Evolutionary conservation across 2,888 invertebrate genomes (phyloP), one percentile per base, ranked within the genome.

Genomic region (Nebria brevicollis): DNA sequence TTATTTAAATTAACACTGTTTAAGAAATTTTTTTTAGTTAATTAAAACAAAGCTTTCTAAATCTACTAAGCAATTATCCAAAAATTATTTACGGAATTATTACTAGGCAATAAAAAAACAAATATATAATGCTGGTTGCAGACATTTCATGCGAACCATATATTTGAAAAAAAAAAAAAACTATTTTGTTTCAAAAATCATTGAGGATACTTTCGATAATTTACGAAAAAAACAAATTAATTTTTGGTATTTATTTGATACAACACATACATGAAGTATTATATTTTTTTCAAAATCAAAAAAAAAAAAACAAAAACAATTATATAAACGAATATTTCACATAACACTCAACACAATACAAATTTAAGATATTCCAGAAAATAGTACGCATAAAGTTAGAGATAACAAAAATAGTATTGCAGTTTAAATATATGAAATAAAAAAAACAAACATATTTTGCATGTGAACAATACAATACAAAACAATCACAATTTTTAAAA

Each of bases 181-280:
- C n/a, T n/a, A n/a, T n/a, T n/a, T n/a, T n/a, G n/a, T n/a, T n/a
- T n/a, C n/a, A n/a, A n/a, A n/a, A 34, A 34, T 34, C 34, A 34
- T 34, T 34, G 34, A 34, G 34, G 34, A 34, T 34, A 34, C 34
- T 34, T 34, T 34, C 34, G 34, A 34, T 5, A 4, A 34, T 34
- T 34, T 34, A 34, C 34, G 5, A 5, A 34, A 34, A 54, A 73
- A 8, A 73, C 41, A 73, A 75, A 54, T 79, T 72, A 54, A 75
- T 54, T 75, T 75, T 41, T 75, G 65, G 68, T 34, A 80, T 80
- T 75, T 80, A 80, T 80, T 79, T 80, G 80, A 75, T 64, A 75
- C 64, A 75, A 75, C 70, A 80, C 80, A 80, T 80, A 80, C 75
- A 80, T 41, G 43, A 75, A 74, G 41, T 75, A 42, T 41, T 54